phyloP scores from a whole-genome alignment of 1,140 invertebrate genomes.

The Pseudomyrmex dendroicus region DNA sequence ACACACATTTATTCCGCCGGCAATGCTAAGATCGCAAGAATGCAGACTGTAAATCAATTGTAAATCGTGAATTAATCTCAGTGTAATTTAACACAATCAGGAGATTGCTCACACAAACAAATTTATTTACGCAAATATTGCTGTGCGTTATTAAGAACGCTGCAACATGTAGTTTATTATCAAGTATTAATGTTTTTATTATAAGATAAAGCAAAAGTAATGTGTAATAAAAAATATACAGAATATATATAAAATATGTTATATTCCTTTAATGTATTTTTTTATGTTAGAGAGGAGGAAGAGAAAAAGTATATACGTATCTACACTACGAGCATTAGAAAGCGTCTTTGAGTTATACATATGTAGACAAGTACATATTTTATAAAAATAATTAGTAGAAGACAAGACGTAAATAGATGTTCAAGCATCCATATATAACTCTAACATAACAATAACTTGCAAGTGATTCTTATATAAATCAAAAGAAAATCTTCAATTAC shows the following conservation, averaged over 20 bases:
- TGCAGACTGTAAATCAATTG: not conserved
- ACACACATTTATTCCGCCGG: not conserved
- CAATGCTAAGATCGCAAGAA: not conserved
- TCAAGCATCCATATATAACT: conserved; percentile 9
- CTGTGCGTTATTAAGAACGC: no score
- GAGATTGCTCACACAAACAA: not conserved
- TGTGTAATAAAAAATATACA: not conserved
- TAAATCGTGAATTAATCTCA: conserved; percentile 8
- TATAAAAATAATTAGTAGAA: conserved; percentile 38
- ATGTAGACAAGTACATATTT: conserved; percentile 20
- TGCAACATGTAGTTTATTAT: not conserved
- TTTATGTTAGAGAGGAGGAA: no score
- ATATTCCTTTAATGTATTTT: no score
- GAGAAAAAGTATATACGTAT: not conserved
- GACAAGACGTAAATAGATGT: not conserved
- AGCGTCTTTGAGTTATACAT: conserved; percentile 5
- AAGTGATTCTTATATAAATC: conserved; percentile 41
- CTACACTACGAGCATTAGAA: not conserved
- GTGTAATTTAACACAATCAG: not conserved
- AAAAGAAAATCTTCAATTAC: conserved; percentile 25
- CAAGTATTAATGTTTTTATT: not conserved
- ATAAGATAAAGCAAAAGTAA: not conserved
- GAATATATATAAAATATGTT: no score
- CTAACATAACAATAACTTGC: conserved; percentile 20
- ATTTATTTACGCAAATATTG: conserved; percentile 3